A percentile compares a stretch with the other conserved stretches of the same genome.
Evolutionary conservation across 2,797 vertebrate species (phyloP).

Genomic region (Oceanodroma leucorhoa): DNA sequence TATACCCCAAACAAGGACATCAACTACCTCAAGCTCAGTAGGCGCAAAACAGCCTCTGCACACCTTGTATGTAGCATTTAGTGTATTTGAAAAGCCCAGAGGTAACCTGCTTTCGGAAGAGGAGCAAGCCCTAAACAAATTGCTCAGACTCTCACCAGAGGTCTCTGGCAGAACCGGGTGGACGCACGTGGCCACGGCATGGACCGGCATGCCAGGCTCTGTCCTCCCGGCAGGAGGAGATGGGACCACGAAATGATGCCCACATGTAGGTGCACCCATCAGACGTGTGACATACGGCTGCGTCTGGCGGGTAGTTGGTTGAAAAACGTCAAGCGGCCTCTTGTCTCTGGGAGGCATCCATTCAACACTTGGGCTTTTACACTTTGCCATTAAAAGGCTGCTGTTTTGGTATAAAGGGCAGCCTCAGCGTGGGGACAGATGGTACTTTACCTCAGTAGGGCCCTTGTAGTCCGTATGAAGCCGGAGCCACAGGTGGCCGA

Average conservation of each 20-base stretch:
- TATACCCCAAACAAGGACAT: neutral
- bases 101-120: neutral
- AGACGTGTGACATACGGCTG: accelerated
- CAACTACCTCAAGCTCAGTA: neutral
- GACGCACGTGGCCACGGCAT: accelerated
- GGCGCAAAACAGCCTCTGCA: neutral
- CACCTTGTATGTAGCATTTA: neutral
- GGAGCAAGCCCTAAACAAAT: neutral
- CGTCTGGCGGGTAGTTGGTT: accelerated
- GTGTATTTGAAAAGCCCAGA: neutral
- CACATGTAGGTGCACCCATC: accelerated
- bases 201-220: accelerated
- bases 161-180: neutral
- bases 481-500: neutral
- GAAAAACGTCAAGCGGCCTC: neutral
- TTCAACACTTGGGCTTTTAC: neutral
- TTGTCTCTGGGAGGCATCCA: neutral
- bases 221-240: neutral
- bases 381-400: neutral
- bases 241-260: neutral
- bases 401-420: neutral
- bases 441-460: constrained; percentile 24
- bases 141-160: accelerated
- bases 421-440: neutral
- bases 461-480: neutral